Conservation (phyloP, 2,113 vertebrate genomes). For the Pipra filicauda region DNA sequence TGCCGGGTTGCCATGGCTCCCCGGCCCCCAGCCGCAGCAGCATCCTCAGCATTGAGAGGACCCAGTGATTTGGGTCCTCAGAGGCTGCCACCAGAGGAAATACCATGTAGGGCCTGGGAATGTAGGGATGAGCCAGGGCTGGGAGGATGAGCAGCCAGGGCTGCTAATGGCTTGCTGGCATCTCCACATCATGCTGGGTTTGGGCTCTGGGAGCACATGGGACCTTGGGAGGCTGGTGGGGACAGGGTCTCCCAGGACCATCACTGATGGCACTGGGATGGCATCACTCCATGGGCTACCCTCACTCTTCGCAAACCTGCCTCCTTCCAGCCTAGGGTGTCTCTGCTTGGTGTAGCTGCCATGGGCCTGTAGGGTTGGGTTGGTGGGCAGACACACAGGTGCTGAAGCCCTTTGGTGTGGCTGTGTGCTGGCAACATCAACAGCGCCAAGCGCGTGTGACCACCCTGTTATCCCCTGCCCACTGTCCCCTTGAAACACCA, state of each 20-base stretch:
- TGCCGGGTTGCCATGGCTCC: conserved; percentile 49
- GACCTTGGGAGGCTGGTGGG: neutral
- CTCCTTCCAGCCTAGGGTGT: neutral
- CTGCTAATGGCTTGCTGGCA: neutral
- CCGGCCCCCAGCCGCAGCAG: conserved; percentile 20
- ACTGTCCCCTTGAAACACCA: neutral
- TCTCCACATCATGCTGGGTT: neutral
- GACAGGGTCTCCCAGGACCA: neutral
- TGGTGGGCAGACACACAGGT: fast-evolving
- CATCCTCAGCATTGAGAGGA: neutral
- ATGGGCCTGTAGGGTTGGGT: fast-evolving
- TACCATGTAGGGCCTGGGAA: fast-evolving
- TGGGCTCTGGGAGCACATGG: fast-evolving
- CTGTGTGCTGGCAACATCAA: fast-evolving
- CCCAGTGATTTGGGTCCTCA: neutral
- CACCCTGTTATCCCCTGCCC: neutral
- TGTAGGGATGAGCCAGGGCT: fast-evolving
- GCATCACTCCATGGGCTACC: fast-evolving
- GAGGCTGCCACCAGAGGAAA: neutral
- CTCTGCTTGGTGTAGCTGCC: fast-evolving
- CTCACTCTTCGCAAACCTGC: neutral
- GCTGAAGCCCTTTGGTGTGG: neutral
- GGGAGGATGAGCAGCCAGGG: neutral
- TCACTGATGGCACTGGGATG: neutral
- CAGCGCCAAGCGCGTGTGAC: fast-evolving